Evolutionary conservation across 2,797 vertebrate genomes (phyloP).

Genomic region (Valencia hispanica): DNA sequence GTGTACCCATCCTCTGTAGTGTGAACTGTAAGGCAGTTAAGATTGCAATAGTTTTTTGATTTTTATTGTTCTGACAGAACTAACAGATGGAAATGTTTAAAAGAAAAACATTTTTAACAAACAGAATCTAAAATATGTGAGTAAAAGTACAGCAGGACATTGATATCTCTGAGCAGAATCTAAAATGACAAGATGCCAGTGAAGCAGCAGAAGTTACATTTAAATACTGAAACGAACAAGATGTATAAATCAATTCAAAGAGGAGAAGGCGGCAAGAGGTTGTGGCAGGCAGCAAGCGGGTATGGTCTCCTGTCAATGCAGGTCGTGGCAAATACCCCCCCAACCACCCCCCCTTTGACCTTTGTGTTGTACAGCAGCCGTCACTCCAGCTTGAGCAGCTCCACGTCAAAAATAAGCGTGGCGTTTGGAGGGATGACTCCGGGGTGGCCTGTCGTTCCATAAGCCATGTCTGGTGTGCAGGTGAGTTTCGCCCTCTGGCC

Average conservation of each 20-base stretch:
- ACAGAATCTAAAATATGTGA: slow-evolving; percentile 49
- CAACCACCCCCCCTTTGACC: slow-evolving; percentile 21
- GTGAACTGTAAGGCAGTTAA: slow-evolving; percentile 88
- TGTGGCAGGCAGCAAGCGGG: slow-evolving; percentile 41
- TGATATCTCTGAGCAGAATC: slow-evolving; percentile 53
- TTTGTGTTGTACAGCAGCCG: not conserved
- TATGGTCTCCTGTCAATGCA: slow-evolving; percentile 55
- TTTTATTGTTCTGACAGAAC: slow-evolving; percentile 77
- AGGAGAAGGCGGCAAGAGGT: slow-evolving; percentile 30
- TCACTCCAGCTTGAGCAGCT: slow-evolving; percentile 97
- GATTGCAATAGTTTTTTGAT: slow-evolving; percentile 66
- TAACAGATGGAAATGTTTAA: slow-evolving; percentile 74
- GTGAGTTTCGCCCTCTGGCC: slow-evolving; percentile 98
- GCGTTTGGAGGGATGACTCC: slow-evolving; percentile 98
- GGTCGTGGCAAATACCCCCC: slow-evolving; percentile 45
- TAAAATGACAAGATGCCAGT: slow-evolving; percentile 67
- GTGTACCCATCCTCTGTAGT: slow-evolving; percentile 78
- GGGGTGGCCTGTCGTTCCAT: slow-evolving; percentile 93
- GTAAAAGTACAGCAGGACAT: slow-evolving; percentile 48
- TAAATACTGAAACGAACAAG: slow-evolving; percentile 64
- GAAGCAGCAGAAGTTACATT: slow-evolving; percentile 70
- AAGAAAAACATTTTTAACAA: slow-evolving; percentile 52
- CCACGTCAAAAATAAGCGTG: slow-evolving; percentile 97
- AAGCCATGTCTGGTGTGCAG: slow-evolving; percentile 97
- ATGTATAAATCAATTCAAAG: slow-evolving; percentile 55